Evolutionary conservation across 2,888 invertebrate genomes (phyloP).

Genomic region (Pecten maximus): DNA sequence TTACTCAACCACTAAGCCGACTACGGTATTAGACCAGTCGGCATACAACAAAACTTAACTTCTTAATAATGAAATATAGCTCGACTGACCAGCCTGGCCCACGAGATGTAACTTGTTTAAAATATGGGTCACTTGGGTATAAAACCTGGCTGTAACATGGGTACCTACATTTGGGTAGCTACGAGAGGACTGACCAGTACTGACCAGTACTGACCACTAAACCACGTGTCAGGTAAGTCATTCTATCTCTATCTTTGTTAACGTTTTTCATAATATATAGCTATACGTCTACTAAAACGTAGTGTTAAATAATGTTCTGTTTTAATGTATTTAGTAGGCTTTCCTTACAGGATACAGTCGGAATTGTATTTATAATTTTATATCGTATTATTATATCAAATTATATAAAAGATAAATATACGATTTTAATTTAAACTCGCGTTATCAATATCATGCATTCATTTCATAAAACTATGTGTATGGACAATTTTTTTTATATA

Average conservation of each 20-base stretch:
- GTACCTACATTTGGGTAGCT: conserved; percentile 5
- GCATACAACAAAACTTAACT: conserved; percentile 16
- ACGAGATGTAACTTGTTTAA: conserved; percentile 3
- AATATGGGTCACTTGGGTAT: background rate
- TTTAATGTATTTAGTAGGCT: no score
- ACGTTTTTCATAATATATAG: no score
- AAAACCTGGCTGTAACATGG: background rate
- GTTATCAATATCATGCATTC: no score
- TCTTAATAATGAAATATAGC: conserved; percentile 4
- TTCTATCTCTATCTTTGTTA: background rate
- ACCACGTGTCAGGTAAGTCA: background rate
- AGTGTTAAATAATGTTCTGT: no score
- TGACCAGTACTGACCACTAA: background rate
- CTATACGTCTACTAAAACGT: no score
- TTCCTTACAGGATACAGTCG: no score
- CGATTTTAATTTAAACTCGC: no score
- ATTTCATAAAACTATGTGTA: no score
- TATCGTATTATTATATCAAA: no score
- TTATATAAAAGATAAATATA: no score
- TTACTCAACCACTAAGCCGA: background rate
- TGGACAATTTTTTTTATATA: no score
- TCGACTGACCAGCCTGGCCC: background rate
- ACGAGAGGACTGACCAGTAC: background rate
- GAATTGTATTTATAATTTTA: no score
- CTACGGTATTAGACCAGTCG: background rate